Evolutionary conservation across 1,140 invertebrate species (phyloP).

Genomic region (Lineus longissimus): DNA sequence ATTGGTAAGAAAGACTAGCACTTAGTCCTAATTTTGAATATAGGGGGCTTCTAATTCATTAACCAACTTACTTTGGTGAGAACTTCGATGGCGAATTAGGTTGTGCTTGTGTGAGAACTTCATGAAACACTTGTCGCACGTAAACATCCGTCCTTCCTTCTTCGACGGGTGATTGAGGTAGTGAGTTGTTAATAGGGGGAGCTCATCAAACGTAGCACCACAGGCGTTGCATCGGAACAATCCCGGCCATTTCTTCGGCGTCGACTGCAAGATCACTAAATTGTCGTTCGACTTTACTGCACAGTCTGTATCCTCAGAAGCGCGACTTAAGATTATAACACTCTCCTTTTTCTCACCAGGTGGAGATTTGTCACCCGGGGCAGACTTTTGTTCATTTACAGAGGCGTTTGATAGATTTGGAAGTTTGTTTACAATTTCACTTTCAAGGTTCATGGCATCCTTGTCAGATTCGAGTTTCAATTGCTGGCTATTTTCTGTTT

Average conservation of each 20-base stretch:
- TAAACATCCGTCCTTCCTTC: slow-evolving; percentile 29
- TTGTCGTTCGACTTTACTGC: too few relatives aligned
- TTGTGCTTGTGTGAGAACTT: slow-evolving; percentile 46
- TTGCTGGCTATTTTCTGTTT: neutral
- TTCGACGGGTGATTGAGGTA: slow-evolving; percentile 22
- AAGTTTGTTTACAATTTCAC: too few relatives aligned
- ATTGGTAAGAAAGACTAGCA: too few relatives aligned
- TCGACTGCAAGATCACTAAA: neutral
- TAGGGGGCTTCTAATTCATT: too few relatives aligned
- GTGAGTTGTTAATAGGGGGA: slow-evolving; percentile 41
- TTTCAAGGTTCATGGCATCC: neutral
- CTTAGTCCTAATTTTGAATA: too few relatives aligned
- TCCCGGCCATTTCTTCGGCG: slow-evolving; percentile 20
- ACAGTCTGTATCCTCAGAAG: too few relatives aligned
- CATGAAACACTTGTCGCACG: slow-evolving; percentile 48
- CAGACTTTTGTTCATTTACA: too few relatives aligned
- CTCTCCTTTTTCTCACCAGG: too few relatives aligned
- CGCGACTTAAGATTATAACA: too few relatives aligned
- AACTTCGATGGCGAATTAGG: slow-evolving; percentile 41
- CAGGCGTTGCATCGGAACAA: slow-evolving; percentile 55
- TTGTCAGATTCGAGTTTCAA: neutral
- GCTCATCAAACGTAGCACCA: slow-evolving; percentile 42
- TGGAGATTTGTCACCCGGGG: too few relatives aligned
- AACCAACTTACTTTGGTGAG: slow-evolving; percentile 33
- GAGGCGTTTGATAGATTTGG: too few relatives aligned